Evolutionary conservation across 1,140 invertebrate species (phyloP).

Genomic region (Belonocnema kinseyi): DNA sequence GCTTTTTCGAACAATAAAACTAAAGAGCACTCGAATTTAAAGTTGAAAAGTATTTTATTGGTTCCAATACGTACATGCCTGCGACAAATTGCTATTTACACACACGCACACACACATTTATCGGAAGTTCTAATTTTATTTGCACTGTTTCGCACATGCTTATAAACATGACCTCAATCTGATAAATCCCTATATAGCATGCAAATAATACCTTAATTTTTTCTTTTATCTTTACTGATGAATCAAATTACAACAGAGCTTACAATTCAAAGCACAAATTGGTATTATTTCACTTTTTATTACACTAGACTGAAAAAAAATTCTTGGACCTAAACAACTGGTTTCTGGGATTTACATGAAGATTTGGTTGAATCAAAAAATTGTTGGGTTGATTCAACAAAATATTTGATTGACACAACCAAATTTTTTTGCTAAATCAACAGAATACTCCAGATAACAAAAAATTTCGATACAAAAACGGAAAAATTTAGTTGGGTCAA

Average conservation of each 20-base stretch:
- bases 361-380: no score
- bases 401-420: no score
- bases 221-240: not conserved
- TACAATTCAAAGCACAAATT: not conserved
- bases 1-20: not conserved
- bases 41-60: not conserved
- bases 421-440: no score
- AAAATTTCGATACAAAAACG: no score
- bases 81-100: not conserved
- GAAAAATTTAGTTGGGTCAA: no score
- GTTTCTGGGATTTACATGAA: no score
- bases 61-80: not conserved
- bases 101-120: not conserved
- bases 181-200: conserved; percentile 6
- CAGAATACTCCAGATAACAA: no score
- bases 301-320: no score
- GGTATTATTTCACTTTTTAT: no score
- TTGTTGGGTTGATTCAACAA: no score
- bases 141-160: conserved; percentile 5
- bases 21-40: not conserved
- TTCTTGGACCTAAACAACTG: no score
- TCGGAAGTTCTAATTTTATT: conserved; percentile 17
- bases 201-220: not conserved
- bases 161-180: not conserved
- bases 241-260: not conserved